Evolutionary conservation across 2,888 invertebrate genomes (phyloP).

Genomic region (Trachelus iudaicus): DNA sequence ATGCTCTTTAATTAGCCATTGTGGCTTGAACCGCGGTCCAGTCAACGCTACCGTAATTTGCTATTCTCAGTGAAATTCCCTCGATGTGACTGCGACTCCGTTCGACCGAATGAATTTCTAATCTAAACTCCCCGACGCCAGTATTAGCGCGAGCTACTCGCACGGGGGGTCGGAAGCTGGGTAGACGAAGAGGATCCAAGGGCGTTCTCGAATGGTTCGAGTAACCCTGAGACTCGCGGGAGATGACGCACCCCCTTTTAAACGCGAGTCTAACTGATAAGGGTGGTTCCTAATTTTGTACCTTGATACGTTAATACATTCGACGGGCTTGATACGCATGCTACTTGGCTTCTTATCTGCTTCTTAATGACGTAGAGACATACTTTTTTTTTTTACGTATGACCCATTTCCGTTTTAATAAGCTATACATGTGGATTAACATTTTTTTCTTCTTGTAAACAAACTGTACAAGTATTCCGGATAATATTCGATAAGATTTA

Average conservation of each 20-base stretch:
- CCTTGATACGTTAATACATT: neutral
- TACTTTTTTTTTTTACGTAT: too few species aligned
- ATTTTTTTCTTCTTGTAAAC: neutral
- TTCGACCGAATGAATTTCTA: conserved; percentile 15
- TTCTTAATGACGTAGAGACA: neutral
- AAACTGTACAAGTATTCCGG: too few species aligned
- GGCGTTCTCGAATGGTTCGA: neutral
- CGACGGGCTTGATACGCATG: neutral
- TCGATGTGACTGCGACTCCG: conserved; percentile 8
- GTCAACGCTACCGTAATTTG: conserved; percentile 38
- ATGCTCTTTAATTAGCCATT: conserved; percentile 48
- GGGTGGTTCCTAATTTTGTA: neutral
- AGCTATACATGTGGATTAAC: too few species aligned
- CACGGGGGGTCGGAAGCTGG: neutral
- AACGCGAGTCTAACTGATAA: neutral
- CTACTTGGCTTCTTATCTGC: too few species aligned
- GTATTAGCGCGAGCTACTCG: conserved; percentile 10
- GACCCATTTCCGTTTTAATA: neutral
- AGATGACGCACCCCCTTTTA: neutral
- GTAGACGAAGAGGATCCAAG: neutral
- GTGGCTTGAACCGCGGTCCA: conserved; percentile 35
- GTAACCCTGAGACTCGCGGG: neutral
- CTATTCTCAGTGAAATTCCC: conserved; percentile 39
- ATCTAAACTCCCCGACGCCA: conserved; percentile 23
- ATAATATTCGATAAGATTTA: too few species aligned